These are phyloP conservation scores for Dolichoris vasculosae DNA, from an alignment of 1,140 invertebrate genomes.

Conservation along the genomic window DNA sequence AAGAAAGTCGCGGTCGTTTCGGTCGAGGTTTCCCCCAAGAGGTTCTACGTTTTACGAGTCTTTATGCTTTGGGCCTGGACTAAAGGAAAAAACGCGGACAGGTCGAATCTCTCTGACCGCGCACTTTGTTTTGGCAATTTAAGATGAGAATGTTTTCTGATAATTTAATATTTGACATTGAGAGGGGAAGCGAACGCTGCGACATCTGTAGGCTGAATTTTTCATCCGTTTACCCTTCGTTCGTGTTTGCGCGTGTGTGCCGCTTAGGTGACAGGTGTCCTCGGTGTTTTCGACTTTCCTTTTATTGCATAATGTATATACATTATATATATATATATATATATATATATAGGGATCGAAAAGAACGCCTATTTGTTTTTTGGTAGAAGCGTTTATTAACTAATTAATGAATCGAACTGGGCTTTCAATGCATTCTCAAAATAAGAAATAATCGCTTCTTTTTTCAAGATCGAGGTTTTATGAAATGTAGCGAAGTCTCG, in stretches of 20 bases:
- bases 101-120: neutral
- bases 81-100: neutral
- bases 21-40: no score
- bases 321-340: no score
- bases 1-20: neutral
- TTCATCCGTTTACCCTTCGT: conserved; percentile 18
- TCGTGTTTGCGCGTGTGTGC: neutral
- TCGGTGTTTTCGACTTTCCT: neutral
- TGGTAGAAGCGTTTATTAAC: no score
- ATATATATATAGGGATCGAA: no score
- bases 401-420: no score
- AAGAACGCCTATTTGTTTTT: no score
- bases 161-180: conserved; percentile 22
- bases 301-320: no score
- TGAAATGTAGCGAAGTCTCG: no score
- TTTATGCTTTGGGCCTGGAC: neutral
- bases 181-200: conserved; percentile 5
- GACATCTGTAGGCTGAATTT: neutral
- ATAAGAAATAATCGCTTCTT: no score
- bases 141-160: neutral
- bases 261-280: neutral
- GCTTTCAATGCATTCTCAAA: no score
- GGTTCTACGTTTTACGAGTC: neutral
- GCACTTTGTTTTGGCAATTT: conserved; percentile 5
- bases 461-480: no score